Evolutionary conservation across 30 jellyfish, hydroid and myxozoan genomes (phyloP), one percentile per base, ranked within the genome.

Genomic region (Hydractinia symbiolongicarpus): DNA sequence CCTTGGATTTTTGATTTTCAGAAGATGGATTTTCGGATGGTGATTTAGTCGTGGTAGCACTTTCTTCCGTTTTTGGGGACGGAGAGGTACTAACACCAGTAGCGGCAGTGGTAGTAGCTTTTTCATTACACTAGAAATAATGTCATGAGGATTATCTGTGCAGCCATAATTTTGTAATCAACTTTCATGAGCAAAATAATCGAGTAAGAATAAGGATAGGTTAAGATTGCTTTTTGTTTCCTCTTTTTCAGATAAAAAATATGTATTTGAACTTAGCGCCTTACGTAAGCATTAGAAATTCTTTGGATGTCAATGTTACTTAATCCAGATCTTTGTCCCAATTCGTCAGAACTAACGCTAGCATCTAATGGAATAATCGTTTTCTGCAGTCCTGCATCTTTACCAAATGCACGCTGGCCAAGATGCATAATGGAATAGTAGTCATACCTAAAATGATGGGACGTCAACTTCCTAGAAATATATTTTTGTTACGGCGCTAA

Each of bases 251-350:
- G 69, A 13, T 58, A 58, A 58, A 30, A 30, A 30, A 30, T 0
- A 30, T 30, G 44, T 30, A 30, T 30, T 16, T 64, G 19, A 1
- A 64, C 19, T 64, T 0, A 64, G 4, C 74, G 15, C 19, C 69
- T 7, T 64, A 64, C 74, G 2, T 64, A 64, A 13, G 74, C 74
- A 6, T 64, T 64, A 1, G 19, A 7, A 6, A 64, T 6, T 64
- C 40, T 44, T 13, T 64, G 9, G 9, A 7, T 7, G 40, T 64
- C 74, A 64, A 64, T 64, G 9, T 7, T 9, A 64, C 74, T 64
- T 5, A 64, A 64, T 7, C 74, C 74, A 13, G 74, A 44, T 64
- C 74, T 7, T 51, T 64, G 74, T 64, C 74, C 74, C 1, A 64
- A 51, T 13, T 64, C 74, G 52, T 64, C 74, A 4, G 74, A n/a